These are phyloP conservation scores for Ligdia adustata DNA, from an alignment of 2,888 invertebrate genomes.

Conservation along the genomic window DNA sequence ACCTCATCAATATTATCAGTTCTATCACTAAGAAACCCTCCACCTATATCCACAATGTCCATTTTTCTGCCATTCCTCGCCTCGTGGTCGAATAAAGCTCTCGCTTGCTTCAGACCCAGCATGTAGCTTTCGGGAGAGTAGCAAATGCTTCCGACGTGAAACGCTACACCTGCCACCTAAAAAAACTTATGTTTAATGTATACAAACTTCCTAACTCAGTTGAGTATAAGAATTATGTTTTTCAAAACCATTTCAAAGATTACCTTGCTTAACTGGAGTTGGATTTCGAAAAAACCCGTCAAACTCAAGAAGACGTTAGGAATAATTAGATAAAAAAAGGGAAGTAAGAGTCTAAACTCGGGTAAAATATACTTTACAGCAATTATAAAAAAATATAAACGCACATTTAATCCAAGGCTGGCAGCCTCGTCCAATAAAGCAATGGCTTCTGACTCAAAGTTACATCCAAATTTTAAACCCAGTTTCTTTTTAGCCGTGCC, in stretches of 20 bases:
- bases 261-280: no score
- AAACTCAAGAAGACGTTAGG: no score
- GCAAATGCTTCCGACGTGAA: slow-evolving; percentile 52
- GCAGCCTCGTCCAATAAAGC: slow-evolving; percentile 52
- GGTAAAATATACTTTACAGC: no score
- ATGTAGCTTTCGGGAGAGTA: slow-evolving; percentile 44
- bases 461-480: slow-evolving; percentile 54
- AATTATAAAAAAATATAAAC: background rate
- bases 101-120: slow-evolving; percentile 41
- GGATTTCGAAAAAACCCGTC: no score
- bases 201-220: no score
- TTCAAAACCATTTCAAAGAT: no score
- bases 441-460: slow-evolving; percentile 49
- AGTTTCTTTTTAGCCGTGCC: slow-evolving; percentile 42
- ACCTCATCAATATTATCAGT: slow-evolving; percentile 48
- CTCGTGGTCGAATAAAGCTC: slow-evolving; percentile 50
- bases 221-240: no score
- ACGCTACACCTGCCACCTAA: slow-evolving; percentile 54
- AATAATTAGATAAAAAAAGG: no score
- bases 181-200: background rate
- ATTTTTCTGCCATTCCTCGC: slow-evolving; percentile 45
- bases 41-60: slow-evolving; percentile 54
- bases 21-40: slow-evolving; percentile 42
- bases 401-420: slow-evolving; percentile 42
- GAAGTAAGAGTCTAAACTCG: no score